phyloP scores from a whole-genome alignment of 2,113 vertebrate genomes.

The Maylandia zebra region DNA sequence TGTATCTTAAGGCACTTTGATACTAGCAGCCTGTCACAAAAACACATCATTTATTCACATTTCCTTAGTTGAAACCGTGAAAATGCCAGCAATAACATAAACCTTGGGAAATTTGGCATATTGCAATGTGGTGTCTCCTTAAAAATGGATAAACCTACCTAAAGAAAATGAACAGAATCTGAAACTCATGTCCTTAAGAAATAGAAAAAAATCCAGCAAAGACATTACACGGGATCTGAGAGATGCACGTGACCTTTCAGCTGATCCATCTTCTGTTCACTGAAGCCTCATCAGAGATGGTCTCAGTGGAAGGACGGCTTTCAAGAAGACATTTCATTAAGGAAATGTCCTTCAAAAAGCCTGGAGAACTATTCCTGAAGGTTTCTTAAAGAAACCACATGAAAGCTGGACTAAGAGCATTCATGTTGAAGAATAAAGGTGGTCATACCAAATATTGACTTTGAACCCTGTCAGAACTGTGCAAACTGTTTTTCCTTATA shows the following conservation, averaged over 20 bases:
- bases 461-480: background rate
- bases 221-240: background rate
- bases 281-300: background rate
- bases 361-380: background rate
- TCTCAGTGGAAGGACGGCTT: background rate
- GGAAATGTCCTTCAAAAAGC: background rate
- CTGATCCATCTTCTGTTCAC: background rate
- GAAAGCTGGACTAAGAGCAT: background rate
- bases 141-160: background rate
- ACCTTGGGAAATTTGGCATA: background rate
- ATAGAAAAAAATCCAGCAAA: background rate
- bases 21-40: background rate
- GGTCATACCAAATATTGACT: background rate
- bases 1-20: background rate
- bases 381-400: background rate
- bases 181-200: background rate
- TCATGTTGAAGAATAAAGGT: background rate
- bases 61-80: background rate
- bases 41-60: background rate
- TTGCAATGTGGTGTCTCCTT: background rate
- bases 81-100: background rate
- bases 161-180: background rate
- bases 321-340: background rate
- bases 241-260: background rate
- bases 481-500: background rate